Percentiles rank a stretch among this genome's conserved stretches.
Evolutionary conservation across 2,797 vertebrate genomes (phyloP).

Genomic region (Chaetophractus vellerosus): DNA sequence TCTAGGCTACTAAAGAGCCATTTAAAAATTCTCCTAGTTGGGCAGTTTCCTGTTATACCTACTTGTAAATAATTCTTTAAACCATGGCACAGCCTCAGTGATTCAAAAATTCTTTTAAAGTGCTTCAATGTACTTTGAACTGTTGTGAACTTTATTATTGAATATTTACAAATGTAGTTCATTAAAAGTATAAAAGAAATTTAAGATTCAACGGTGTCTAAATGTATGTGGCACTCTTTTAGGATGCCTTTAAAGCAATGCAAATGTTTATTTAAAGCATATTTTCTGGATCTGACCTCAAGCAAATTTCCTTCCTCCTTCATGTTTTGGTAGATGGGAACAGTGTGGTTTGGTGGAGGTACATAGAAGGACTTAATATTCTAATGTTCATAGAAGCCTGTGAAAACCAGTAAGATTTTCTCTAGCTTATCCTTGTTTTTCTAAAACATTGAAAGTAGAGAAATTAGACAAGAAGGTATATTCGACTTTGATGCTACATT

Average conservation of each 20-base stretch:
- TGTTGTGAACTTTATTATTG: not conserved
- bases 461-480: conserved; percentile 79
- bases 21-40: not conserved
- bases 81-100: not conserved
- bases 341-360: not conserved
- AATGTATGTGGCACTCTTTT: not conserved
- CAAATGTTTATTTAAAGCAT: not conserved
- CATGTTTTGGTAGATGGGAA: not conserved
- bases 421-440: not conserved
- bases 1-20: not conserved
- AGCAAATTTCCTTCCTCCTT: not conserved
- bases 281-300: not conserved
- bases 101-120: conserved; percentile 42
- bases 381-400: not conserved
- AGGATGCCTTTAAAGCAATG: not conserved
- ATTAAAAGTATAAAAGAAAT: not conserved
- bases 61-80: conserved; percentile 55
- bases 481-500: conserved; percentile 76
- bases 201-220: not conserved
- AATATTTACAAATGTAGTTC: conserved; percentile 31
- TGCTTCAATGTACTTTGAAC: not conserved
- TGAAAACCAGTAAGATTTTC: not conserved
- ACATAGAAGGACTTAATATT: not conserved
- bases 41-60: not conserved
- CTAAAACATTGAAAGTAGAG: conserved; percentile 10